Base-by-base conservation (phyloP, 2,797 vertebrate species). In the Euthynnus affinis region DNA sequence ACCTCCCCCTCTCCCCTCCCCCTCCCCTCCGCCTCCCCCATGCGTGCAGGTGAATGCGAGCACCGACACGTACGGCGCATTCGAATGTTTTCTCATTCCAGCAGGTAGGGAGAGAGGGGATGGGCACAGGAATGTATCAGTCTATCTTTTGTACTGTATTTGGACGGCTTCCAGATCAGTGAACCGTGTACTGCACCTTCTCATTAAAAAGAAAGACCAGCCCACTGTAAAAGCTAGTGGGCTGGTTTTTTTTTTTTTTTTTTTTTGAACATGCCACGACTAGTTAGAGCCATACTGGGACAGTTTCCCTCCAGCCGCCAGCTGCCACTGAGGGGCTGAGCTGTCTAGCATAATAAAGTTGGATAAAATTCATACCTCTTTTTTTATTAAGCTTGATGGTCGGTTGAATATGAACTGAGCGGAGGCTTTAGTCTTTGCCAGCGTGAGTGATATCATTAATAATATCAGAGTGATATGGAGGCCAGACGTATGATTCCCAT, bases 151-250 rank as follows among this genome's bases (percentile, higher is more conserved):
- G 79, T 83, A 32, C 78, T 42, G 55, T n/a, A 29, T 77, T 76
- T 91, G 85, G 83, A 83, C 2, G 25, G 42, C 25, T 83, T 92
- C 89, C 89, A 90, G 86, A 77, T 87, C 91, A 77, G 23, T 71
- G 82, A 89, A 55, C 49, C 6, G 32, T 53, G 66, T 44, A 82
- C 72, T 74, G 72, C 82, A 82, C 85, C 85, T 86, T 80, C 68
- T 92, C 76, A 86, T 92, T 91, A 89, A 84, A n/a, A n/a, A n/a
- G n/a, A n/a, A n/a, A 84, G 71, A 72, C 4, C 10, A 48, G 6
- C 3, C 49, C 65, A 37, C 68, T 29, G 37, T 48, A 61, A 27
- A 27, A 78, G 61, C 48, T 20, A 12, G 5, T 1, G 14, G 59
- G 66, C 58, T n/a, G 29, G 67, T 29, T 6, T n/a, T n/a, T n/a